Conservation (phyloP, 2,797 vertebrate genomes). For the Tenualosa thibaudeaui region DNA sequence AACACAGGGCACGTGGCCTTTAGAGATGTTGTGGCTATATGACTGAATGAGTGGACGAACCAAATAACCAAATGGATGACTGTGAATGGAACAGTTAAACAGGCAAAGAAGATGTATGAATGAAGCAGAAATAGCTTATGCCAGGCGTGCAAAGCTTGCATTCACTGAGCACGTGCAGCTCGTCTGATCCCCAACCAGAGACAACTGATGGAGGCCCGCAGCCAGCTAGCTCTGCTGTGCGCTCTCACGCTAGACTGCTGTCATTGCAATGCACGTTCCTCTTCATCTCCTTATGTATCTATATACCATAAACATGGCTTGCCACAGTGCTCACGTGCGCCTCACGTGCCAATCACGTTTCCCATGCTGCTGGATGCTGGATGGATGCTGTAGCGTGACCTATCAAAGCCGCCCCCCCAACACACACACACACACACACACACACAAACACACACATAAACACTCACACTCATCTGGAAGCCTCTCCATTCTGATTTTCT, state of each 20-base stretch:
- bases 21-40: not conserved
- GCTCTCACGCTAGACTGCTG: not conserved
- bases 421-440: not conserved
- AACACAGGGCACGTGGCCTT: not conserved
- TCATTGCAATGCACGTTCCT: not conserved
- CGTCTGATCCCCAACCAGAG: not conserved
- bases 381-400: not conserved
- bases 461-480: not conserved
- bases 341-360: not conserved
- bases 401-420: too few species aligned
- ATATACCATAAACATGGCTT: not conserved
- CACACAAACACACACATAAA: not conserved
- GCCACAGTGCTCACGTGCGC: not conserved
- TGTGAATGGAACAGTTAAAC: not conserved
- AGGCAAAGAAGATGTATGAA: not conserved
- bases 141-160: not conserved
- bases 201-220: not conserved
- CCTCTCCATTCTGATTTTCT: slow-evolving; percentile 9
- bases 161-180: not conserved
- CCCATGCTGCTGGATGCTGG: too few species aligned
- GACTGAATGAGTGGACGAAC: not conserved
- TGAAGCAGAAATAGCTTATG: not conserved
- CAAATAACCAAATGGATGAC: not conserved
- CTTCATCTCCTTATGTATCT: not conserved
- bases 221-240: not conserved